phyloP scores from a whole-genome alignment of 2,888 invertebrate genomes.

The Xestia sexstrigata region DNA sequence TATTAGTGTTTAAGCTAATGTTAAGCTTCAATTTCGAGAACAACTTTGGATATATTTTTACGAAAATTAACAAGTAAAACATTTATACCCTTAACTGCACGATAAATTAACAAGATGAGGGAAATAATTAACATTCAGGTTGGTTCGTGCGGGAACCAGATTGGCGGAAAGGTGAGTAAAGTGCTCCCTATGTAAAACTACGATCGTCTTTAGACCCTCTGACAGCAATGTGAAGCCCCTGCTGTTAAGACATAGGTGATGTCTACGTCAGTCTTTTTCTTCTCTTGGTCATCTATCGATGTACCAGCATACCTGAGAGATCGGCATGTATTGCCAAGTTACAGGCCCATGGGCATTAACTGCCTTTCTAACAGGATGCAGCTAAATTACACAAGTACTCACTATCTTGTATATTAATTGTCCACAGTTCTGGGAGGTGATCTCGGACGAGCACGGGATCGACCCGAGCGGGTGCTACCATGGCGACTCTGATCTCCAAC shows the following conservation, averaged over 20 bases:
- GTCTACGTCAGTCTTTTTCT: background rate
- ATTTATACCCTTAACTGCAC: conserved; percentile 60
- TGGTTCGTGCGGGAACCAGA: conserved; percentile 93
- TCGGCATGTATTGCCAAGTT: too few species aligned
- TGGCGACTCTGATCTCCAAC: conserved; percentile 93
- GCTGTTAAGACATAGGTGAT: background rate
- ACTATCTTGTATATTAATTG: conserved; percentile 27
- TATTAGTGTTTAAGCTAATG: conserved; percentile 87
- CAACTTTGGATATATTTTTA: conserved; percentile 75
- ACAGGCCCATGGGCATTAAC: too few species aligned
- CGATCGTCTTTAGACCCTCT: background rate
- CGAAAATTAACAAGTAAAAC: conserved; percentile 82
- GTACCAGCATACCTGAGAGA: too few species aligned
- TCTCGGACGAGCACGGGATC: conserved; percentile 95
- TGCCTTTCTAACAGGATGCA: too few species aligned
- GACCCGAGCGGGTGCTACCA: conserved; percentile 93
- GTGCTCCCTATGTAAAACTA: background rate
- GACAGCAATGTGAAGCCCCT: background rate
- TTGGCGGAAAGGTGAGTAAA: conserved; percentile 89
- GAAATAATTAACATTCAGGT: conserved; percentile 95
- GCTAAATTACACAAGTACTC: background rate
- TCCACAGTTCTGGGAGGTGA: conserved; percentile 94
- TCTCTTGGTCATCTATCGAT: too few species aligned
- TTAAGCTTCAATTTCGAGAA: conserved; percentile 82
- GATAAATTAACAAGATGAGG: conserved; percentile 91